Conservation (phyloP, 2,113 vertebrate genomes). For the Spea bombifrons region DNA sequence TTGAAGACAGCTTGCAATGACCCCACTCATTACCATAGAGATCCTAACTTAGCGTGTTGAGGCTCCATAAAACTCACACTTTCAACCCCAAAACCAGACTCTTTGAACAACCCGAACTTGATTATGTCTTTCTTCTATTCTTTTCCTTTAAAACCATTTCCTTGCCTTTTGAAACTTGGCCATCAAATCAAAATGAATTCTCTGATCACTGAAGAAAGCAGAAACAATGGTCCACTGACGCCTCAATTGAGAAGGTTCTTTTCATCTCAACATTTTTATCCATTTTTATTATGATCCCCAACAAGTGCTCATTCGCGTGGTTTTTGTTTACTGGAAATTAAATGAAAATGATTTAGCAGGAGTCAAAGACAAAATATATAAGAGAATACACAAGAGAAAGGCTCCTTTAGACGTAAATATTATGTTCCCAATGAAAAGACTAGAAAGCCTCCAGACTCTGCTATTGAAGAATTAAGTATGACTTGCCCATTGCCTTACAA, state of each 20-base stretch:
- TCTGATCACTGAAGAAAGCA: conserved; percentile 78
- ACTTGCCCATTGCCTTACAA: conserved; percentile 98
- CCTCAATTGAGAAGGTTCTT: conserved; percentile 69
- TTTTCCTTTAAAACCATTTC: conserved; percentile 82
- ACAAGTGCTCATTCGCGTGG: conserved; percentile 77
- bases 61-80: conserved; percentile 82
- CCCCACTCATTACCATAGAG: conserved; percentile 79
- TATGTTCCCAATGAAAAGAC: conserved; percentile 91
- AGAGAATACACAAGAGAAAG: conserved; percentile 73
- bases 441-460: conserved; percentile 83
- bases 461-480: conserved; percentile 96
- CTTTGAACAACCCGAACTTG: conserved; percentile 83
- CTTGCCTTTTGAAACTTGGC: conserved; percentile 78
- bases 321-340: conserved; percentile 82
- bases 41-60: conserved; percentile 77
- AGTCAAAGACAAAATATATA: conserved; percentile 74
- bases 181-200: conserved; percentile 77
- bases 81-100: conserved; percentile 77
- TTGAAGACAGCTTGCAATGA: conserved; percentile 77
- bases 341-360: conserved; percentile 75
- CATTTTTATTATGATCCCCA: conserved; percentile 77
- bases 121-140: conserved; percentile 83
- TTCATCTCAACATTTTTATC: conserved; percentile 73
- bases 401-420: conserved; percentile 87
- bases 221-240: conserved; percentile 77